Base-by-base conservation (phyloP, 2,888 invertebrate species). In the Pseudolycoriella hygida region DNA sequence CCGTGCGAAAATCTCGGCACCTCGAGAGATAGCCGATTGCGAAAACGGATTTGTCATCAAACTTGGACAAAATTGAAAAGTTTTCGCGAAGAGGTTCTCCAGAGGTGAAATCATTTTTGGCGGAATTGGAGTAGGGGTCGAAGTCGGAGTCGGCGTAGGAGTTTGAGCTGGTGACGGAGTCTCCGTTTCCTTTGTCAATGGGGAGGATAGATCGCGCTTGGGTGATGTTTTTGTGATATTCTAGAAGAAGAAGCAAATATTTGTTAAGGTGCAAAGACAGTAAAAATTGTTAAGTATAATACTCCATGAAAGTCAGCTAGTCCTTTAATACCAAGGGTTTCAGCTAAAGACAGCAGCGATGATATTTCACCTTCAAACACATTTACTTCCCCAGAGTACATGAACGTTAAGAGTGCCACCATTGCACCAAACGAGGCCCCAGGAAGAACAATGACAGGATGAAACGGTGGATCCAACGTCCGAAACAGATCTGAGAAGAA, bases 381-480 rank as follows among this genome's bases (percentile, higher is more conserved):
- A 49, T 86, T 82, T 56, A 87, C 87, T 62, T 88, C 87, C 2
- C 87, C 87, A 42, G 81, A 81, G 64, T 88, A 88, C 79, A 88
- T 86, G 63, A 87, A 88, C 3, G 84, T 80, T 32, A 88, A 74
- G 48, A 88, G 74, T 11, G 85, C 77, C 45, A 76, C 63, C 40
- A 65, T 60, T 39, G 65, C 60, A n/a, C 55, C 56, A 48, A 65
- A 64, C 14, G 63, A 59, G 42, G 65, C 62, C 5, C 62, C 64
- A 2, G 64, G 63, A 55, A 67, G 60, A 15, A 65, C 51, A 61
- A 62, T 63, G 17, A 66, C 62, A 44, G 64, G 64, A 54, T 66
- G 66, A 54, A 57, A 61, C 44, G 60, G 56, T 32, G 60, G 56
- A 50, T 64, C 61, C 50, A 64, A 55, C 0, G 64, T 61, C n/a